Evolutionary conservation across 2,888 invertebrate genomes (phyloP), one percentile per base, ranked within the genome.

Genomic region (Sarcophaga variegata): DNA sequence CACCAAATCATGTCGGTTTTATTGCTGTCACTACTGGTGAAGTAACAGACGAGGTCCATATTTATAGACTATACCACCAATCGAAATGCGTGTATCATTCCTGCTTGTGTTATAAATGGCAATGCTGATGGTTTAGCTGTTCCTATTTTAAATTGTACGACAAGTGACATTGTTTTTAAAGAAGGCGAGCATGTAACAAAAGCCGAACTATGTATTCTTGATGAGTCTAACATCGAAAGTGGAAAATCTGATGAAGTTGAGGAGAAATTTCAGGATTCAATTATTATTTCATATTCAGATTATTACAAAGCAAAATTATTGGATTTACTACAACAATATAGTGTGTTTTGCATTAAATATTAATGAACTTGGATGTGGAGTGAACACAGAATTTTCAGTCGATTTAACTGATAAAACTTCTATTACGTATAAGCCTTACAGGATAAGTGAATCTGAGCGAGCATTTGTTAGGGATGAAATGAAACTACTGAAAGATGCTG

Each of bases 341-440:
- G 47, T 17, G 69, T 78, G 69, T 25, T 78, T 78, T 60, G 77
- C 77, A 1, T 25, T 78, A 1, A 20, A 69, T 60, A 12, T 78
- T 5, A 62, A 47, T 11, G 77, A 78, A 14, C 77, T 78, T 47
- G 77, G 69, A 1, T 78, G 78, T 62, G 78, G 62, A 22, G 22
- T 22, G 22, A 22, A 22, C 22, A 22, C 22, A 22, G 22, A 22
- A 22, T 22, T 22, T 22, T 67, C 45, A 60, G 14, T 77, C 11
- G 77, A 77, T n/a, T 25, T 66, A 37, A 37, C 45, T 4, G 60
- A 72, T 37, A 37, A 72, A 37, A 72, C 60, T 11, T 37, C 60
- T 5, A 37, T 72, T 72, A 62, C 62, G 2, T 74, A 74, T 5
- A 74, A 72, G 60, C 71, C 71, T 0, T 72, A 72, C 17, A 27